Percentiles rank a stretch among this genome's conserved stretches.
Conservation (phyloP, 2,888 invertebrate species). For the Autographa gamma region DNA sequence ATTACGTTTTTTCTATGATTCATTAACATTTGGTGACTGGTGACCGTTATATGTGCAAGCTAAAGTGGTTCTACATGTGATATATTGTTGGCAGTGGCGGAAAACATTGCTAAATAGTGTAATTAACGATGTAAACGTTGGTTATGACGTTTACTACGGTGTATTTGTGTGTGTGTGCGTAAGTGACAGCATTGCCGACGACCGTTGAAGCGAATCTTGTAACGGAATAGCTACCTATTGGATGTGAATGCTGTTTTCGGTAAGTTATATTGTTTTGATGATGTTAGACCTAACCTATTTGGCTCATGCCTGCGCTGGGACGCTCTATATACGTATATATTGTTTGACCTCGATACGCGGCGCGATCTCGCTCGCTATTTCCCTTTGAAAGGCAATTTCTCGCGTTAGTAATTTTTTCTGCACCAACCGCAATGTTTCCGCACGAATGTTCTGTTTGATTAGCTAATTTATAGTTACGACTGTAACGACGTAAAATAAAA, state of each 20-base stretch:
- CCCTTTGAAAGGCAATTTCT: constrained; percentile 77
- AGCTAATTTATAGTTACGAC: constrained; percentile 63
- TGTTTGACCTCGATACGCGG: constrained; percentile 80
- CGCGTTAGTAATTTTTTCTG: constrained; percentile 71
- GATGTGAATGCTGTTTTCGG: constrained; percentile 80
- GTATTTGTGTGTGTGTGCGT: constrained; percentile 81
- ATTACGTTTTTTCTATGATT: constrained; percentile 85
- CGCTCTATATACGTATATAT: constrained; percentile 61
- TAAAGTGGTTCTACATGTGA: constrained; percentile 73
- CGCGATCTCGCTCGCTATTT: constrained; percentile 68
- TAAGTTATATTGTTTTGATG: constrained; percentile 79
- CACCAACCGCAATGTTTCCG: constrained; percentile 64
- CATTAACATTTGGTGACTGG: constrained; percentile 71
- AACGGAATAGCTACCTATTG: constrained; percentile 79
- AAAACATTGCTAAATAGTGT: constrained; percentile 78
- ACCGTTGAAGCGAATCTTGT: constrained; percentile 86
- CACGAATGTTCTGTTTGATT: constrained; percentile 70
- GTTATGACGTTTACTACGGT: constrained; percentile 86
- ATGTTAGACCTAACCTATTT: constrained; percentile 73
- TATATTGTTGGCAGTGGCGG: constrained; percentile 77
- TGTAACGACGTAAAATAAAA: constrained; percentile 54
- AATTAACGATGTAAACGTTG: constrained; percentile 85
- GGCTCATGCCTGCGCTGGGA: constrained; percentile 68
- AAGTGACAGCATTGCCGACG: constrained; percentile 84
- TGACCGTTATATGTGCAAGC: constrained; percentile 74